Evolutionary conservation across 2,797 vertebrate genomes (phyloP).

Genomic region (Enteromius paludinosus): DNA sequence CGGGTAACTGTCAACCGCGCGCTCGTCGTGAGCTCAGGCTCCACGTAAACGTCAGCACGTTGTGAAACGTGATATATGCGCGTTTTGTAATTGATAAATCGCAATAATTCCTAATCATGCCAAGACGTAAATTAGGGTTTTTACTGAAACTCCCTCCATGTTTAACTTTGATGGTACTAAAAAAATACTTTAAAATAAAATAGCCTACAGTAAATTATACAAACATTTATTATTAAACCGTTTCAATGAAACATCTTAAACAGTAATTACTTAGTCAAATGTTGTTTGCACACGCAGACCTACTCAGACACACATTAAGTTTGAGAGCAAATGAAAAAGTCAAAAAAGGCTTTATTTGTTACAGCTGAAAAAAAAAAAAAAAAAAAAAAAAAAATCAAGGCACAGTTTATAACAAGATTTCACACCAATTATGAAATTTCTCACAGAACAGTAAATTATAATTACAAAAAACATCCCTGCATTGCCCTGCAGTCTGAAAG

Average conservation of each 20-base stretch:
- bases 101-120: too few relatives aligned
- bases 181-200: neutral
- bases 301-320: neutral
- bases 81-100: neutral
- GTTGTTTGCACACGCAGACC: neutral
- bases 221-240: neutral
- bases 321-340: neutral
- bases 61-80: neutral
- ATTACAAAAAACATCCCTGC: slow-evolving; percentile 41
- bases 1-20: neutral
- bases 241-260: neutral
- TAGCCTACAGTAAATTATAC: neutral
- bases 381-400: slow-evolving; percentile 31
- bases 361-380: slow-evolving; percentile 39
- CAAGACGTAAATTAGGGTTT: neutral
- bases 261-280: neutral
- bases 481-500: slow-evolving; percentile 29
- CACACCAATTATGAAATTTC: slow-evolving; percentile 32
- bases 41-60: neutral
- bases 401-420: slow-evolving; percentile 42
- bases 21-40: neutral
- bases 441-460: slow-evolving; percentile 37
- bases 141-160: neutral
- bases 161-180: too few relatives aligned
- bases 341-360: slow-evolving; percentile 28